Evolutionary conservation across 2,113 vertebrate species (phyloP).

Genomic region (Rhadina sibilatrix): DNA sequence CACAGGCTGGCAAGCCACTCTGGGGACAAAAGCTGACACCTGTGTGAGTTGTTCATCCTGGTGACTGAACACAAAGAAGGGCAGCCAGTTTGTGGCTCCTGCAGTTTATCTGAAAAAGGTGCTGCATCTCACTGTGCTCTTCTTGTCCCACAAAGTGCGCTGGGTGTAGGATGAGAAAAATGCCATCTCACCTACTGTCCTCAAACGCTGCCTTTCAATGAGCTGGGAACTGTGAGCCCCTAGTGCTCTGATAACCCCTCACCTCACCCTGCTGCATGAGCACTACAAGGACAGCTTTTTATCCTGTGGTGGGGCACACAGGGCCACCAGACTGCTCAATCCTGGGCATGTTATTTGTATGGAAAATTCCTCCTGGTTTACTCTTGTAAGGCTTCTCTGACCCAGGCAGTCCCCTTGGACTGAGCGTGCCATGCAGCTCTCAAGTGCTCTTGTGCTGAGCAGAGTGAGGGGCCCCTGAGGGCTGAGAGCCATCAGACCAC

Average conservation of each 20-base stretch:
- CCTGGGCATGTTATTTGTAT: not conserved
- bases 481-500: not conserved
- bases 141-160: not conserved
- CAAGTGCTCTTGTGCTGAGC: not conserved
- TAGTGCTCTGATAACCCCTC: not conserved
- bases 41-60: not conserved
- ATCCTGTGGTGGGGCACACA: not conserved
- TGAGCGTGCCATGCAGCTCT: fast-evolving
- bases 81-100: not conserved
- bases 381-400: not conserved
- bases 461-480: not conserved
- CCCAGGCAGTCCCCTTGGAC: fast-evolving
- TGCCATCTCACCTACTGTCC: fast-evolving
- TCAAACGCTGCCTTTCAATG: fast-evolving
- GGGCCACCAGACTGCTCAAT: not conserved
- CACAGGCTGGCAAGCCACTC: not conserved
- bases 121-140: not conserved
- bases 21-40: not conserved
- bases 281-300: not conserved
- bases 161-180: not conserved
- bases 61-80: not conserved
- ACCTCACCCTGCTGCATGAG: fast-evolving
- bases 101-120: not conserved
- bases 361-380: not conserved
- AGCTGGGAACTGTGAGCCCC: not conserved